Evolutionary conservation across 2,797 vertebrate species (phyloP).

Genomic region (Parotocinclus haroldoi): DNA sequence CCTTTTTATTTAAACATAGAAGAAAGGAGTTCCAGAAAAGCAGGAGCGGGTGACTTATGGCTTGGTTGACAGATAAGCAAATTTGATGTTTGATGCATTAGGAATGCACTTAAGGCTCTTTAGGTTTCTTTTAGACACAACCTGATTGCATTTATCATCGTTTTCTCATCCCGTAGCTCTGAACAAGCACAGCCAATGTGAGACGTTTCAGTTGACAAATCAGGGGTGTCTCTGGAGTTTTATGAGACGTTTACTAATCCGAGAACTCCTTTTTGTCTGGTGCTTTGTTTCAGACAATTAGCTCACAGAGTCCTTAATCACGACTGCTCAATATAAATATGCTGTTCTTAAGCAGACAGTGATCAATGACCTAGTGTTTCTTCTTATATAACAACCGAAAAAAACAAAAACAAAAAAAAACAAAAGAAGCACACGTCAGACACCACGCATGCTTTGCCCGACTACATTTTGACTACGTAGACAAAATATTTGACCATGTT

Average conservation of each 20-base stretch:
- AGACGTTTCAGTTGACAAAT: conserved; percentile 23
- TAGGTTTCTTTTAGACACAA: conserved; percentile 18
- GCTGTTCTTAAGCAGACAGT: too few species aligned
- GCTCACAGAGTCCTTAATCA: too few species aligned
- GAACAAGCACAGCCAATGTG: not conserved
- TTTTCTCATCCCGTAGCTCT: conserved; percentile 15
- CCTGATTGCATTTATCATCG: conserved; percentile 27
- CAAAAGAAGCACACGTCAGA: too few species aligned
- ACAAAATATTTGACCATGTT: too few species aligned
- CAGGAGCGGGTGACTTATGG: conserved; percentile 18
- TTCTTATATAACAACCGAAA: too few species aligned
- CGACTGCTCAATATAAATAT: too few species aligned
- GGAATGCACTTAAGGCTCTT: conserved; percentile 16
- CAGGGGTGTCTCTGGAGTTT: conserved; percentile 13
- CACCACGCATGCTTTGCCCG: too few species aligned
- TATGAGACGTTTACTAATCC: conserved; percentile 6
- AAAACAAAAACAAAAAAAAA: too few species aligned
- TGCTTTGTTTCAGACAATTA: not conserved
- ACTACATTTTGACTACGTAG: too few species aligned
- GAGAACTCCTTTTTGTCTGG: conserved; percentile 28
- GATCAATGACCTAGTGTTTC: too few species aligned
- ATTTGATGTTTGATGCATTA: conserved; percentile 10
- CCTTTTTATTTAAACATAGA: conserved; percentile 8
- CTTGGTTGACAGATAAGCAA: conserved; percentile 17
- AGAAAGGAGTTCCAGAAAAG: conserved; percentile 9